Percentiles rank a stretch among this genome's conserved stretches.
phyloP scores from a whole-genome alignment of 2,113 vertebrate species.

The Oreochromis spilurus region DNA sequence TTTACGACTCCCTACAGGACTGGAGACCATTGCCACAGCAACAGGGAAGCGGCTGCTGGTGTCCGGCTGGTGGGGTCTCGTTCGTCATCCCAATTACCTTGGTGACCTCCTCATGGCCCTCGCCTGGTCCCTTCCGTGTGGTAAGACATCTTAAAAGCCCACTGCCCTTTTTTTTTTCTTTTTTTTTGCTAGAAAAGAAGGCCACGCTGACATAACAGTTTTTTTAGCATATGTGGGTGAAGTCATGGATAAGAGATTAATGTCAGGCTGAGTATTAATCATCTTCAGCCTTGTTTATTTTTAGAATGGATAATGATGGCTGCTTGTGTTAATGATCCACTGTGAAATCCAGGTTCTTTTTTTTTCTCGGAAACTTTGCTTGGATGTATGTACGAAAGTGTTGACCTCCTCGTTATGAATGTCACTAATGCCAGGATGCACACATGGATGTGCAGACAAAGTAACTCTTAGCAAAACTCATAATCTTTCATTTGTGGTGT shows the following conservation, averaged over 20 bases:
- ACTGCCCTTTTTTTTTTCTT: background rate
- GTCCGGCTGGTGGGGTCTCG: constrained; percentile 89
- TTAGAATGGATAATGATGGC: background rate
- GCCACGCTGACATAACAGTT: background rate
- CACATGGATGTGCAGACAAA: background rate
- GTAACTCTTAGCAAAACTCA: background rate
- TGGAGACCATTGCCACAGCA: constrained; percentile 85
- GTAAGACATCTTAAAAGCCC: constrained; percentile 66
- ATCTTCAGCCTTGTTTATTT: background rate
- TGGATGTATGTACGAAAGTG: background rate
- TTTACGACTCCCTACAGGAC: constrained; percentile 57
- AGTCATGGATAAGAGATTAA: background rate
- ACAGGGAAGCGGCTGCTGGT: constrained; percentile 83
- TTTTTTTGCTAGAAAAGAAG: background rate
- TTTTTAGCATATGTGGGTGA: background rate
- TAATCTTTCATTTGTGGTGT: background rate
- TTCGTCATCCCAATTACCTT: constrained; percentile 88
- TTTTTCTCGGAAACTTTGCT: background rate
- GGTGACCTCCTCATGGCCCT: constrained; percentile 90
- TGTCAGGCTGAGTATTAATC: background rate
- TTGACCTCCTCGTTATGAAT: background rate
- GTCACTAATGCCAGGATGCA: background rate
- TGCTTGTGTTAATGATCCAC: background rate
- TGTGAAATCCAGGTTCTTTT: background rate
- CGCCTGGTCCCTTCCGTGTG: constrained; percentile 88